Evolutionary conservation across 1,140 invertebrate species (phyloP).

Genomic region (Mamestra configurata): DNA sequence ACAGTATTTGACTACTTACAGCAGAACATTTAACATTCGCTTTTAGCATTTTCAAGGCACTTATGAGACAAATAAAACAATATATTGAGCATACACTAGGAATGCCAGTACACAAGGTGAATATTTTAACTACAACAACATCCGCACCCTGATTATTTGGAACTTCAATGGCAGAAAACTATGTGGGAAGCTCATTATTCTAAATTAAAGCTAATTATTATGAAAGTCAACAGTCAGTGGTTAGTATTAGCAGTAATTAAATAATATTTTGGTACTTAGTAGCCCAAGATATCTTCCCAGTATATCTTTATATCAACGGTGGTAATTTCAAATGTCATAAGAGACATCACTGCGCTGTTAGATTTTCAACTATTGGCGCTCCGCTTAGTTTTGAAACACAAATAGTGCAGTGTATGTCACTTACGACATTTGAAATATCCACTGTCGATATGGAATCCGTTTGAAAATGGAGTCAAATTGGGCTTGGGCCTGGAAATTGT

Average conservation of each 20-base stretch:
- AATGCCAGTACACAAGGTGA: background rate
- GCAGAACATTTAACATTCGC: background rate
- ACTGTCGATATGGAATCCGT: too few relatives aligned
- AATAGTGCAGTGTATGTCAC: too few relatives aligned
- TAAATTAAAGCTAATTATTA: slow-evolving; percentile 15
- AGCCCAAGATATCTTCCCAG: too few relatives aligned
- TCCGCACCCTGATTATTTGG: background rate
- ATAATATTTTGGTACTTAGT: background rate
- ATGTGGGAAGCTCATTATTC: background rate
- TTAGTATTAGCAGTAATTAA: background rate
- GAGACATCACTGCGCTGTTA: too few relatives aligned
- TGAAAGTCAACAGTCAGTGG: slow-evolving; percentile 13
- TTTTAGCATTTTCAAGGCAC: slow-evolving; percentile 6
- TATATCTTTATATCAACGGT: too few relatives aligned
- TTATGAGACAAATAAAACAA: slow-evolving; percentile 16
- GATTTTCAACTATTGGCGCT: too few relatives aligned
- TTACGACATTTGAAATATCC: too few relatives aligned
- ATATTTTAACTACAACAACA: background rate
- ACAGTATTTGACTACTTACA: background rate
- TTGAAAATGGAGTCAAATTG: too few relatives aligned
- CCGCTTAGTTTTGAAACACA: too few relatives aligned
- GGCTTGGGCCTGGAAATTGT: too few relatives aligned
- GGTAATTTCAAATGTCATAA: too few relatives aligned
- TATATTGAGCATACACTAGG: slow-evolving; percentile 4
- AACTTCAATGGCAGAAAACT: background rate